Evolutionary conservation across 2,113 vertebrate species (phyloP), one percentile per base, ranked within the genome.

Genomic region (Antigone vipio): DNA sequence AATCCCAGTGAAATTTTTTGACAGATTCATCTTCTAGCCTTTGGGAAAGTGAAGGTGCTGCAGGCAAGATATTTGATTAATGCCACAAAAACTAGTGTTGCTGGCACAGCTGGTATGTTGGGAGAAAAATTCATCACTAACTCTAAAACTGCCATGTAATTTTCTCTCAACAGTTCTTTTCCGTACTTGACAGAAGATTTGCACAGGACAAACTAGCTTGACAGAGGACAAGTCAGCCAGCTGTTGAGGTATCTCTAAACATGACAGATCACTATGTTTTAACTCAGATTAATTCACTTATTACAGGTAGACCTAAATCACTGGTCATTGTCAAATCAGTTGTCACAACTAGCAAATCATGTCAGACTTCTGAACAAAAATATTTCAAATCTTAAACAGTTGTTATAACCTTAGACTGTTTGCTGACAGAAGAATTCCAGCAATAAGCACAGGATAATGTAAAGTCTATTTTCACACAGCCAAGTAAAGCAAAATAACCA

Each of bases 211-310:
- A 98, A 99, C 98, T 98, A 98, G 95, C 96, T 97, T 99, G 98
- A 98, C 98, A 98, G 98, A 98, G 98, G 98, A 99, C 98, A 98
- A 98, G 98, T 97, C 97, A 98, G 98, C 98, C 98, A 99, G 98
- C 98, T 99, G 98, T 98, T 98, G 98, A 98, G 98, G 98, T 98
- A 98, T 98, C 97, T 98, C 89, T 97, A 97, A 98, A 98, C 98
- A 99, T 99, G 98, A 98, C 98, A 99, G 98, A 98, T 98, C 98
- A 98, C 98, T 98, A 98, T 98, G 98, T 98, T 99, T 98, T 98
- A 98, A 98, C 98, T 98, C 98, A 97, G 98, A 98, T 98, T 98
- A 98, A 98, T 98, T 98, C 98, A 97, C 98, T 98, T 98, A 99
- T 98, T 98, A 98, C 97, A 98, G 98, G 98, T 97, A 98, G 97